These are phyloP conservation scores for Bathynomus jamesi DNA, from an alignment of 1,140 invertebrate species.

Conservation along the genomic window DNA sequence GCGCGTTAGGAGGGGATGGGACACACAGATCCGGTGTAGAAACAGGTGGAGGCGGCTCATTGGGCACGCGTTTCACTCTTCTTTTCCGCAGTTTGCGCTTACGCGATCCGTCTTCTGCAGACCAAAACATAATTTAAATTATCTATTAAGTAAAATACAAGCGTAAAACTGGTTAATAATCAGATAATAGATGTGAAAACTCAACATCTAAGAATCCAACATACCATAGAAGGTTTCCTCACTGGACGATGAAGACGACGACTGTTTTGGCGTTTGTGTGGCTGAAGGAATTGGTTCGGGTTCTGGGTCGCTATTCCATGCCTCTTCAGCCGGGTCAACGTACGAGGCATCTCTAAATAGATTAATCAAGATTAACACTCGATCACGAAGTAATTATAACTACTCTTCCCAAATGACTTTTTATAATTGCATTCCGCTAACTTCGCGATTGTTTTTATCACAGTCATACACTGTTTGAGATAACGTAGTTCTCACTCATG, in stretches of 20 bases:
- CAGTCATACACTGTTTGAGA: no score
- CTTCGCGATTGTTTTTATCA: no score
- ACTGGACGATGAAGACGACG: slow-evolving; percentile 29
- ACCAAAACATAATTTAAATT: background rate
- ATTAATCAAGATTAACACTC: no score
- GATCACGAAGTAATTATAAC: no score
- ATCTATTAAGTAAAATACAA: background rate
- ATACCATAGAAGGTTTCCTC: slow-evolving; percentile 28
- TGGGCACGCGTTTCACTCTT: slow-evolving; percentile 20
- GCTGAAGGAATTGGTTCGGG: slow-evolving; percentile 24
- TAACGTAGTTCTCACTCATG: no score
- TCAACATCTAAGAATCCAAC: background rate
- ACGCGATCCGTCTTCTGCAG: slow-evolving; percentile 30
- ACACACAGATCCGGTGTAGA: background rate
- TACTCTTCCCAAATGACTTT: no score
- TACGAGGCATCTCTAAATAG: background rate
- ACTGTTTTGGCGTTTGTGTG: slow-evolving; percentile 9
- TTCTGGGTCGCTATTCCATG: slow-evolving; percentile 33
- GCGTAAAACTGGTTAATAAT: background rate
- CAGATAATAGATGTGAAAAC: no score
- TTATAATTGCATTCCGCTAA: no score
- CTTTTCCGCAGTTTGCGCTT: slow-evolving; percentile 34
- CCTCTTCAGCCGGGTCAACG: slow-evolving; percentile 27
- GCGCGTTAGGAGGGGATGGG: slow-evolving; percentile 2
- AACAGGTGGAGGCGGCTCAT: slow-evolving; percentile 11